Evolutionary conservation across 2,888 invertebrate species (phyloP), one percentile per base, ranked within the genome.

Genomic region (Agriopis aurantiaria): DNA sequence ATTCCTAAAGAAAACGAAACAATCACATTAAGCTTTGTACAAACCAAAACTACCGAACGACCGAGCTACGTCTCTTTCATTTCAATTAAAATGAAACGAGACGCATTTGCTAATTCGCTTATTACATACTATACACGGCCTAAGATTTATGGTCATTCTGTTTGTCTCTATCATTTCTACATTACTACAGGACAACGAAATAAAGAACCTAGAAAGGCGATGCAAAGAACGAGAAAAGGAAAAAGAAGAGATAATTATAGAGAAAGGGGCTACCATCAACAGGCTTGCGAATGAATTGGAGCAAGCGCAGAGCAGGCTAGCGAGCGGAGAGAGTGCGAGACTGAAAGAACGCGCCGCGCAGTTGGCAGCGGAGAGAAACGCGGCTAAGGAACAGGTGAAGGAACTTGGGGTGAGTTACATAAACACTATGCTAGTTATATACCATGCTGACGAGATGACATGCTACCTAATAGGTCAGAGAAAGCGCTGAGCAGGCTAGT

Each of bases 181-280:
- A 23, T 23, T 23, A 1, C 40, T n/a, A 40, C n/a, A 95, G 88
- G 92, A 95, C 59, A 92, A 91, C 57, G 95, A 96, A 80, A 86
- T 95, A 58, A 95, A 95, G 71, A 85, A 86, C n/a, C 83, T 96
- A 72, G 95, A 95, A 73, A 88, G 91, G 49, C 93, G 91, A 11
- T 96, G 95, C 76, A 90, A 90, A 78, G 95, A 96, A 45, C 86
- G 95, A 3, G 95, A 96, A 60, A 89, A 94, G 73, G 95, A 95
- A 17, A 95, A 96, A 63, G 96, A 96, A 79, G 88, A 92, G 5
- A 88, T 96, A 73, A 80, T 96, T 55, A 91, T 96, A 58, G 96
- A 96, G 53, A 96, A 96, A 74, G 95, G 95, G 0, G 92, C 94
- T 0, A 95, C 95, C 14, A 96, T 96, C 69, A 96, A 96, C 84